Conservation (phyloP, 2,113 vertebrate species). For the Antigone vipio region DNA sequence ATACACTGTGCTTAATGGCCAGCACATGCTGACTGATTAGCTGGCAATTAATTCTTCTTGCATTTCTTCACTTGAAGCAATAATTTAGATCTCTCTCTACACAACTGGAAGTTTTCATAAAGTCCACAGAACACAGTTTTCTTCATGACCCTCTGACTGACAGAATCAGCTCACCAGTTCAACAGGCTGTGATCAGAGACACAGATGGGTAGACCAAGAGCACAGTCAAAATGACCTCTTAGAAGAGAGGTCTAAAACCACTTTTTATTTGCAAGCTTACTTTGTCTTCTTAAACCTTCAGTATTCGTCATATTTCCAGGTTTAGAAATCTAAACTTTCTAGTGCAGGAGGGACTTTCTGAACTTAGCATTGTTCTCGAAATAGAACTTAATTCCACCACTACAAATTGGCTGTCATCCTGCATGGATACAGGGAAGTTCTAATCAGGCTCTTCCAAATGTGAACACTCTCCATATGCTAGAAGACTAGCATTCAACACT, state of each 20-base stretch:
- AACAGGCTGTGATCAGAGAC: not conserved
- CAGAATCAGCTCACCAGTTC: not conserved
- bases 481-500: not conserved
- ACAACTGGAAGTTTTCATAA: not conserved
- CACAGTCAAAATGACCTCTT: not conserved
- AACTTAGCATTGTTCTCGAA: not conserved
- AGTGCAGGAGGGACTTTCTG: accelerated
- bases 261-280: not conserved
- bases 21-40: not conserved
- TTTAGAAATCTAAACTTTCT: not conserved
- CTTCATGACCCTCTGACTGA: not conserved
- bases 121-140: not conserved
- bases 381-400: not conserved
- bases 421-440: not conserved
- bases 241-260: not conserved
- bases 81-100: not conserved
- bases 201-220: not conserved
- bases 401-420: not conserved
- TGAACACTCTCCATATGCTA: not conserved
- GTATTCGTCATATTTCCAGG: not conserved
- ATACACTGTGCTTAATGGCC: not conserved
- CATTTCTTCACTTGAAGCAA: not conserved
- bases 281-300: not conserved
- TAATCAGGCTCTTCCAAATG: not conserved
- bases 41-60: not conserved